Percentiles rank a stretch among this genome's conserved stretches.
These are phyloP conservation scores for Coryphaenoides rupestris DNA, from an alignment of 2,113 vertebrate genomes.

Conservation along the genomic window DNA sequence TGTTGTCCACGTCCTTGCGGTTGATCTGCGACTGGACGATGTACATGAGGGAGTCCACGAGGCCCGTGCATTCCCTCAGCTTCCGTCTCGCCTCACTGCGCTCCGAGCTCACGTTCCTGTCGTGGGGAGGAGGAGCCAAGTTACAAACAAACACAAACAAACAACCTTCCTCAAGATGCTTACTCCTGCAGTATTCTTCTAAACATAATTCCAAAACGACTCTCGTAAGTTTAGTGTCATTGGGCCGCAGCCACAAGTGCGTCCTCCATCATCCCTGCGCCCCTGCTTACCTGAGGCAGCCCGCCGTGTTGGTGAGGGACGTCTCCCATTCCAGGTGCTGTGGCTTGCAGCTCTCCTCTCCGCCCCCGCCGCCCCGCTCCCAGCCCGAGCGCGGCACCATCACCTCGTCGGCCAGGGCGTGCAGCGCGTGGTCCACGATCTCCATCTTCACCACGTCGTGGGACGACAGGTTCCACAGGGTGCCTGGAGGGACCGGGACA, in stretches of 20 bases:
- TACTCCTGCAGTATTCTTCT: too few species aligned
- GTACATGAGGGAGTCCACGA: slow-evolving; percentile 93
- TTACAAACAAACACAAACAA: slow-evolving; percentile 35
- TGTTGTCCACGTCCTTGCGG: slow-evolving; percentile 91
- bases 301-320: slow-evolving; percentile 93
- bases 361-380: slow-evolving; percentile 73
- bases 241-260: neutral
- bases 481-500: slow-evolving; percentile 72
- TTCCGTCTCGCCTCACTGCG: slow-evolving; percentile 93
- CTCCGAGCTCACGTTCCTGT: slow-evolving; percentile 95
- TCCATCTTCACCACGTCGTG: slow-evolving; percentile 98
- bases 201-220: too few species aligned
- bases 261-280: neutral
- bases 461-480: slow-evolving; percentile 96
- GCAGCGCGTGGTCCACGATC: slow-evolving; percentile 93
- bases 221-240: too few species aligned
- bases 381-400: slow-evolving; percentile 91
- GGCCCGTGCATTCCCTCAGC: slow-evolving; percentile 86
- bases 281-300: slow-evolving; percentile 87
- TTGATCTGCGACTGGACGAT: slow-evolving; percentile 91
- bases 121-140: slow-evolving; percentile 12
- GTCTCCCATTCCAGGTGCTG: slow-evolving; percentile 94
- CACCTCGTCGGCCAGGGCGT: slow-evolving; percentile 88
- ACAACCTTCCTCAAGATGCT: too few species aligned
- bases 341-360: slow-evolving; percentile 87